These are phyloP conservation scores for Centropus bengalensis DNA, from an alignment of 2,113 vertebrate species.

Conservation along the genomic window DNA sequence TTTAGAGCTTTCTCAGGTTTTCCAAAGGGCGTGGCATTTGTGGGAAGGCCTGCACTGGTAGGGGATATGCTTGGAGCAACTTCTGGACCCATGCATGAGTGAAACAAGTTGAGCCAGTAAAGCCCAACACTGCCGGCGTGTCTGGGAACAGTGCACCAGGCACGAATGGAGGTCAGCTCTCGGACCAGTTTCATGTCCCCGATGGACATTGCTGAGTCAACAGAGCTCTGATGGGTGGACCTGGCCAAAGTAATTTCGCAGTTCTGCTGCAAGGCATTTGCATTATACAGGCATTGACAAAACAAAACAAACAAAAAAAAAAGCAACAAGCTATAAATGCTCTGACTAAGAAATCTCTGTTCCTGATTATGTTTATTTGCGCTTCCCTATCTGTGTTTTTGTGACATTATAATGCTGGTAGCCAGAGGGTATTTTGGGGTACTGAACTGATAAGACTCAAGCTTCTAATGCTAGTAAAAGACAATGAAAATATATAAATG, in stretches of 20 bases:
- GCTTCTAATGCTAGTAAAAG: background rate
- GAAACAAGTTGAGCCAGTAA: background rate
- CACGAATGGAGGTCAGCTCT: background rate
- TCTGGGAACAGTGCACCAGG: background rate
- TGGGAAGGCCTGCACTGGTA: background rate
- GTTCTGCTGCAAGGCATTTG: background rate
- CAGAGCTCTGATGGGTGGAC: background rate
- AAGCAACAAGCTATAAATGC: background rate
- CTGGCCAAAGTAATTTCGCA: accelerated
- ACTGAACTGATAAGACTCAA: background rate
- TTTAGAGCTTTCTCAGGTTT: background rate
- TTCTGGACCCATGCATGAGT: accelerated
- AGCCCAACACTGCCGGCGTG: background rate
- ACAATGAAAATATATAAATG: background rate
- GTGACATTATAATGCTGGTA: background rate
- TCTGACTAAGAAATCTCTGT: background rate
- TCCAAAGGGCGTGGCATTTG: background rate
- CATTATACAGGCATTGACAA: background rate
- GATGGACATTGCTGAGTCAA: background rate
- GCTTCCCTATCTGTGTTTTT: background rate
- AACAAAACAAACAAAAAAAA: background rate
- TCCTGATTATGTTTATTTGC: background rate
- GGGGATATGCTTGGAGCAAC: accelerated
- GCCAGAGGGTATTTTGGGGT: background rate
- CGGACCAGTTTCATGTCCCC: accelerated